Percentiles rank a stretch among this genome's conserved stretches.
These are phyloP conservation scores for Drosophila oshimai DNA, from an alignment of 1,140 invertebrate genomes.

Conservation along the genomic window DNA sequence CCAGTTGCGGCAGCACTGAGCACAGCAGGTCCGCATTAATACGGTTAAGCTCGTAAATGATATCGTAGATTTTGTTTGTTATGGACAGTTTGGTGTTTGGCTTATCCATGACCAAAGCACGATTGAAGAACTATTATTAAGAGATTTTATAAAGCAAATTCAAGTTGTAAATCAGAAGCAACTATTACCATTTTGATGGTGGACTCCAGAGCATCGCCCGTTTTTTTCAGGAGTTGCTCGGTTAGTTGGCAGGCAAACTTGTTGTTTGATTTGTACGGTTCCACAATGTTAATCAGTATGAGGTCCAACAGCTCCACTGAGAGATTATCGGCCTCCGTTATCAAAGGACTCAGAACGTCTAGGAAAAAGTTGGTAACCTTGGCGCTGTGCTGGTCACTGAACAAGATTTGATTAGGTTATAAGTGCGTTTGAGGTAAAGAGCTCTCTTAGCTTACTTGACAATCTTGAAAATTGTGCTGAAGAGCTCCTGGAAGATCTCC, in stretches of 20 bases:
- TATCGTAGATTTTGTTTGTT: slow-evolving; percentile 94
- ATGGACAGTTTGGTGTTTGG: slow-evolving; percentile 92
- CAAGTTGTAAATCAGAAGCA: slow-evolving; percentile 79
- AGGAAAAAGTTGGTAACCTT: slow-evolving; percentile 99
- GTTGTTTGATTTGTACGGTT: slow-evolving; percentile 95
- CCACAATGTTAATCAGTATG: slow-evolving; percentile 96
- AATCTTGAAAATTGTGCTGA: slow-evolving; percentile 97
- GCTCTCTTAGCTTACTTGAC: slow-evolving; percentile 91
- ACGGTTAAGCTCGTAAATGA: slow-evolving; percentile 98
- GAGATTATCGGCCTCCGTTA: slow-evolving; percentile 97
- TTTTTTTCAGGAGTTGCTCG: slow-evolving; percentile 95
- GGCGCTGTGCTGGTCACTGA: slow-evolving; percentile 95
- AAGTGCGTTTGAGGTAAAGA: slow-evolving; percentile 48
- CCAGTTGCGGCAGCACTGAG: slow-evolving; percentile 95
- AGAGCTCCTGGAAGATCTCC: slow-evolving; percentile 97
- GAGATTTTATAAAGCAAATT: neutral
- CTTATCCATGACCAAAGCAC: slow-evolving; percentile 95
- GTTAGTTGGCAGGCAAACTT: slow-evolving; percentile 96
- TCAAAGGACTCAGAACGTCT: slow-evolving; percentile 96
- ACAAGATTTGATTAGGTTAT: slow-evolving; percentile 12
- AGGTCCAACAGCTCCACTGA: slow-evolving; percentile 97
- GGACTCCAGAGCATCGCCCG: slow-evolving; percentile 94
- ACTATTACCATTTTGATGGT: slow-evolving; percentile 93
- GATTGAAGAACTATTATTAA: slow-evolving; percentile 94
- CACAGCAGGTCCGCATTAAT: slow-evolving; percentile 95